Evolutionary conservation across 2,888 invertebrate genomes (phyloP), one percentile per base, ranked within the genome.

Genomic region (Helicoverpa assulta): DNA sequence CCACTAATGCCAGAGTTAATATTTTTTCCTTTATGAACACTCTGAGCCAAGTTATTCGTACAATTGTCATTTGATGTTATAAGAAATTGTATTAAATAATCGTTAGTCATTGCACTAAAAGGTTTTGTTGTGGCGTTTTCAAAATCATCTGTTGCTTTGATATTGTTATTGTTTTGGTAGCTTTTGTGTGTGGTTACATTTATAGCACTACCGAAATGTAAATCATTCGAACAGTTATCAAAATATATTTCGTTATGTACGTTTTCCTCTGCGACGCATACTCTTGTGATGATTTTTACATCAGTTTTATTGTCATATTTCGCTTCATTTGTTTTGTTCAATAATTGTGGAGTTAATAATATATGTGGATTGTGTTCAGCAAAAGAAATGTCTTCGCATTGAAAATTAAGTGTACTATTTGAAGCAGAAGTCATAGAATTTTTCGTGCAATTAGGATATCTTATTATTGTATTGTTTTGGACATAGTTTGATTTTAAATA

Each of bases 361-460:
- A 78, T 60, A 29, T 66, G 50, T 54, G 0, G 37, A 63, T 78
- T 73, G 53, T 73, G 10, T 19, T 56, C 21, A 4, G 52, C 12
- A 70, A 74, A 78, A 40, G 29, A 18, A 16, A 43, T 26, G 18
- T 56, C 54, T 18, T 71, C 65, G 16, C 79, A 78, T 62, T 62
- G 52, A 4, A 78, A 10, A 16, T 60, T 26, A 0, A 67, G 7
- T 54, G 16, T 5, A 40, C 62, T 40, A 18, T 61, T 18, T 16
- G 29, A 40, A 40, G 21, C 14, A 51, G 29, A 40, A 33, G 21
- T 14, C 37, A n/a, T 29, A 3, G n/a, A n/a, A 6, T 52, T 14
- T 16, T 62, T 61, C n/a, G 51, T 54, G 33, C 78, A 78, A 10
- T 71, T 40, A 33, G 58, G 50, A 59, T 78, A 78, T 29, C 63